Evolutionary conservation across 2,888 invertebrate genomes (phyloP).

Genomic region (Linnaemya tessellans): DNA sequence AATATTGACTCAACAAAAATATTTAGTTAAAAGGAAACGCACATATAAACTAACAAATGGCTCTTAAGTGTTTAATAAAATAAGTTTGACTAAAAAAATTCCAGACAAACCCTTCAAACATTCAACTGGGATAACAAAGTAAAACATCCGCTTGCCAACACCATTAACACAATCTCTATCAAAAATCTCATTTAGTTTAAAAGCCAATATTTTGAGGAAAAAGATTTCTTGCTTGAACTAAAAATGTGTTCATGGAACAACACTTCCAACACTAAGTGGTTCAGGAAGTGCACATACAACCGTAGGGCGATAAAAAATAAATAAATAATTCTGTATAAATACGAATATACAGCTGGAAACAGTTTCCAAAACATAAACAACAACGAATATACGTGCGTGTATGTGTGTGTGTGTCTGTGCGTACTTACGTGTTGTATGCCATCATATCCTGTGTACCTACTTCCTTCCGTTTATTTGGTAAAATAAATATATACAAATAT

Average conservation of each 20-base stretch:
- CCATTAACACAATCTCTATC: constrained; percentile 33
- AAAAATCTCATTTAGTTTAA: constrained; percentile 50
- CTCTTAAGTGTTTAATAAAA: constrained; percentile 14
- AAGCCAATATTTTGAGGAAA: constrained; percentile 44
- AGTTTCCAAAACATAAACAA: constrained; percentile 26
- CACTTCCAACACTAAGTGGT: constrained; percentile 46
- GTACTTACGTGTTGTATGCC: background rate
- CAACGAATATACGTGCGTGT: background rate
- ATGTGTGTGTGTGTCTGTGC: background rate
- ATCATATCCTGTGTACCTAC: constrained; percentile 43
- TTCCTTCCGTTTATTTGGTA: constrained; percentile 34
- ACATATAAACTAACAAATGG: background rate
- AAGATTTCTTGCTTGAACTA: constrained; percentile 47
- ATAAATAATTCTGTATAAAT: constrained; percentile 4
- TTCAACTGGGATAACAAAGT: background rate
- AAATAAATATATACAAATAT: constrained; percentile 7
- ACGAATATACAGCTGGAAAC: constrained; percentile 42
- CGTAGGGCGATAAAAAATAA: background rate
- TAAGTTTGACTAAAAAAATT: background rate
- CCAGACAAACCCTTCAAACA: background rate
- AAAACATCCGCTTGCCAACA: background rate
- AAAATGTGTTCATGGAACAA: constrained; percentile 14
- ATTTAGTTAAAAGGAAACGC: background rate
- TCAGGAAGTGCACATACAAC: constrained; percentile 44
- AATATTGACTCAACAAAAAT: background rate